phyloP scores from a whole-genome alignment of 1,140 invertebrate genomes.

The Diprion similis region DNA sequence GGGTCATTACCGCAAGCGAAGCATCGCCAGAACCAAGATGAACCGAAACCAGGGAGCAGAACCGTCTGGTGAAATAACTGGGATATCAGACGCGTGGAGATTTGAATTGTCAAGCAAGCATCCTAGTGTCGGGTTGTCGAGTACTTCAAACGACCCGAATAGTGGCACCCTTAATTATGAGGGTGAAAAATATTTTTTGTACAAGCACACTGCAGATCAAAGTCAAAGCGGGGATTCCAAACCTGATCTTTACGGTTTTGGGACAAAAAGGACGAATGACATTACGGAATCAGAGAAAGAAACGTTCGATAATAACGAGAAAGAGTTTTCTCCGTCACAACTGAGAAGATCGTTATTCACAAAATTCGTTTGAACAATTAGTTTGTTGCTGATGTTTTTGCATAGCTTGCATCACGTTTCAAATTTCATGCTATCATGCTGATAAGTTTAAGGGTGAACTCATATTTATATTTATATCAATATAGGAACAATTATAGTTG shows the following conservation, averaged over 20 bases:
- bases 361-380: background rate
- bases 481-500: background rate
- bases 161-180: background rate
- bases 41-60: conserved; percentile 20
- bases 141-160: background rate
- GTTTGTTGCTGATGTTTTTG: background rate
- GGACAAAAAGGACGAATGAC: background rate
- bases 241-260: background rate
- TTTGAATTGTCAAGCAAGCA: background rate
- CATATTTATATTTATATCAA: no score
- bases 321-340: background rate
- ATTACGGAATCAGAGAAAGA: background rate
- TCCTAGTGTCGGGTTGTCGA: background rate
- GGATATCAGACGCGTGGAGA: background rate
- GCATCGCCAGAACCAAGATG: conserved; percentile 37
- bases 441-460: no score
- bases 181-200: background rate
- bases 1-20: conserved; percentile 47
- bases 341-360: background rate
- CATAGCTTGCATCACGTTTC: no score
- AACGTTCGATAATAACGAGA: background rate
- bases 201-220: background rate
- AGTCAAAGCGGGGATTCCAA: background rate
- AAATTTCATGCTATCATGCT: no score
- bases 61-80: background rate